Evolutionary conservation across 2,113 vertebrate genomes (phyloP), one percentile per base, ranked within the genome.

Genomic region (Xenopus tropicalis): DNA sequence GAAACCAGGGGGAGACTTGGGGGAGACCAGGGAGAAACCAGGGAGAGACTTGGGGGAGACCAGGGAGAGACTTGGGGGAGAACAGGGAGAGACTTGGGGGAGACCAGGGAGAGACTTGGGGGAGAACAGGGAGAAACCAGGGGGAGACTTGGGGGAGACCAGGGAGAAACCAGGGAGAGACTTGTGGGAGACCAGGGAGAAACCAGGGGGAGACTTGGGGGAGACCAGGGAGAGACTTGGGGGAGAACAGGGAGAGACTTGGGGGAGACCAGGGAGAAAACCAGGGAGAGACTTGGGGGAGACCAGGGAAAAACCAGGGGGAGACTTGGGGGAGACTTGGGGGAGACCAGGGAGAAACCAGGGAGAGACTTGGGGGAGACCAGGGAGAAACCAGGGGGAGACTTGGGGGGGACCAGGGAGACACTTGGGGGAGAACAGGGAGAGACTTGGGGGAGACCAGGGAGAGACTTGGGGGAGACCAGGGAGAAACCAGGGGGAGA

Each of bases 101-200:
- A 78, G 72, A 23, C 42, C 65, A 37, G 29, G 74, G 23, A 23
- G 46, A 25, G 77, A 62, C 19, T 23, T 23, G 25, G 58, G 22
- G 7, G 29, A 37, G 29, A n/a, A n/a, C n/a, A 13, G n/a, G 37
- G 16, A n/a, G 63, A 78, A 70, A 23, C 42, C 65, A 37, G 29
- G 74, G 23, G 20, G 46, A 25, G 77, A 62, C 19, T 23, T 23
- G 25, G 58, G 22, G 7, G 29, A 37, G 29, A n/a, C n/a, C 13
- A n/a, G n/a, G 37, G 16, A n/a, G 63, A 78, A 70, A 23, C 42
- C 65, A 37, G 29, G 74, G 23, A 23, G 46, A 25, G 77, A 62
- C 19, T 23, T 23, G 25, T 58, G 22, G 7, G 29, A 37, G 29
- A n/a, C n/a, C 13, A n/a, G n/a, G 37, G 16, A n/a, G 63, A 78